Evolutionary conservation across 2,113 vertebrate species (phyloP), one percentile per base, ranked within the genome.

Genomic region (Ursus arctos): DNA sequence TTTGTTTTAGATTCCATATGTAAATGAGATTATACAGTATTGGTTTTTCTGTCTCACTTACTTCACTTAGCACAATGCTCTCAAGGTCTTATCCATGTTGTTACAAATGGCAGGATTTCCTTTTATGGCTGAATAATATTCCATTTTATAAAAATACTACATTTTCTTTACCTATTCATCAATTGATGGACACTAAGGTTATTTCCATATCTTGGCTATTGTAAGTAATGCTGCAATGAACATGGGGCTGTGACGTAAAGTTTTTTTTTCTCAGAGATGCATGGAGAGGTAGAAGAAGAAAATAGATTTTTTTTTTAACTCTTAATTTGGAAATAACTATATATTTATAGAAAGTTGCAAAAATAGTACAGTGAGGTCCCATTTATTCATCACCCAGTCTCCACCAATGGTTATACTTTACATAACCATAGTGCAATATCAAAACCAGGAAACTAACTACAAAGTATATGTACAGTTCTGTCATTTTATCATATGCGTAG

Each of bases 271-370:
- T 82, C 31, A 95, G 51, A 83, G 4, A 26, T 85, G 22, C 12
- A 14, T 31, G 4, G 24, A 10, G 22, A 91, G 9, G 28, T 9
- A 83, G 43, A 89, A 74, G 40, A 65, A 71, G 43, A 93, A 83
- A 43, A 53, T 18, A 24, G 24, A 67, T 3, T 16, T n/a, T 55
- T 55, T 83, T 86, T 72, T 47, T 18, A 57, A 76, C n/a, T 76
- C 92, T 93, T 49, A 15, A 79, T 84, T 95, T 88, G 91, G 49
- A 97, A 87, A 63, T 97, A 91, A 91, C 24, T 92, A 93, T 13
- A 28, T 63, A 67, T 84, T 83, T 90, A 51, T 2, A 93, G 49
- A 40, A 74, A 59, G n/a, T 67, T 67, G 22, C 21, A 65, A 93
- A 53, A 84, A 88, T 31, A 72, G 6, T 55, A 57, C 1, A 94